Conservation (phyloP, 2,888 invertebrate genomes). For the Agapetus fuscipes region DNA sequence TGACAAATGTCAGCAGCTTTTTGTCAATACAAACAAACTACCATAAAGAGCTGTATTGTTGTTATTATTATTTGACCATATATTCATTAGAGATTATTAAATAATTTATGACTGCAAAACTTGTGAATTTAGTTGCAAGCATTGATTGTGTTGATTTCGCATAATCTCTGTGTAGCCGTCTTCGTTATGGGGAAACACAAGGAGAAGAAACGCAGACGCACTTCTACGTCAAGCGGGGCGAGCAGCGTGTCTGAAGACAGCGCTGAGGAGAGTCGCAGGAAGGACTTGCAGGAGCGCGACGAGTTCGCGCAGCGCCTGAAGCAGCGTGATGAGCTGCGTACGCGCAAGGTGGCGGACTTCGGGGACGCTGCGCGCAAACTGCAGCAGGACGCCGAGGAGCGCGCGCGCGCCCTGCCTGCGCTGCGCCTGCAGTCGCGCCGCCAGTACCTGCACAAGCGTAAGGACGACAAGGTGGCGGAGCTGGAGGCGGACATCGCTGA, state of each 20-base stretch:
- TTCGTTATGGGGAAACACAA: conserved; percentile 22
- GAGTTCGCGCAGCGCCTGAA: conserved; percentile 86
- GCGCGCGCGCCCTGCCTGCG: conserved; percentile 79
- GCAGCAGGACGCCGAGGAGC: conserved; percentile 77
- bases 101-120: too few relatives aligned
- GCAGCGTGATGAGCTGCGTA: conserved; percentile 80
- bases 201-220: conserved; percentile 34
- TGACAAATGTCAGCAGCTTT: too few relatives aligned
- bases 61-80: too few relatives aligned
- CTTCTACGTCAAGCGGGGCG: conserved; percentile 43
- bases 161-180: background rate
- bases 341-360: conserved; percentile 65
- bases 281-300: conserved; percentile 86
- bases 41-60: too few relatives aligned
- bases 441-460: conserved; percentile 90
- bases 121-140: too few relatives aligned
- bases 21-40: too few relatives aligned
- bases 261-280: conserved; percentile 67
- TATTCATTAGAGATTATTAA: too few relatives aligned
- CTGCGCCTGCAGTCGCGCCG: conserved; percentile 84
- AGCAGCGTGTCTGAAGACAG: conserved; percentile 57
- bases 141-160: background rate
- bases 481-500: conserved; percentile 91
- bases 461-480: conserved; percentile 92
- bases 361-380: conserved; percentile 78